Percentiles rank a stretch among this genome's conserved stretches.
Evolutionary conservation across 2,797 vertebrate genomes (phyloP).

Genomic region (Danionella dracula): DNA sequence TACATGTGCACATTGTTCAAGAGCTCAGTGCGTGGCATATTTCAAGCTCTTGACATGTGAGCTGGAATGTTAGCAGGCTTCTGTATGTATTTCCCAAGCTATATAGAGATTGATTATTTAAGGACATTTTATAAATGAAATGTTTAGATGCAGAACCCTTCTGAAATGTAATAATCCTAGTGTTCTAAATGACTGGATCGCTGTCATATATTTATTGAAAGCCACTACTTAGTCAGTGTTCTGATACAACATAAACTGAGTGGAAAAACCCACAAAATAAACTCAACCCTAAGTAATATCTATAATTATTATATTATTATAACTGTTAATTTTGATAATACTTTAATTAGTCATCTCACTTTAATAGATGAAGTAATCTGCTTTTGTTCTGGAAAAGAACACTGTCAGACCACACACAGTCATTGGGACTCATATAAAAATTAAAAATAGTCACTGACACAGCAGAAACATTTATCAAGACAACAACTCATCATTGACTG

Average conservation of each 20-base stretch:
- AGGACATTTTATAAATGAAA: too few species aligned
- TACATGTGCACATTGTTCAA: not conserved
- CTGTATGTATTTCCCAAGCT: too few species aligned
- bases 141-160: too few species aligned
- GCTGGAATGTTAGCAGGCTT: not conserved
- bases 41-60: not conserved
- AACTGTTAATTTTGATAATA: not conserved
- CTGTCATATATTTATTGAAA: too few species aligned
- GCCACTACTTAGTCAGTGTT: too few species aligned
- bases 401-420: constrained; percentile 18
- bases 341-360: not conserved
- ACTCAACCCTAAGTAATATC: too few species aligned
- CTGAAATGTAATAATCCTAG: too few species aligned
- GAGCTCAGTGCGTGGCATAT: not conserved
- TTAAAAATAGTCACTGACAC: not conserved
- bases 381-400: not conserved
- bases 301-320: too few species aligned
- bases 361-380: not conserved
- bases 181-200: too few species aligned
- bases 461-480: constrained; percentile 5
- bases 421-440: not conserved
- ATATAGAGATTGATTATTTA: too few species aligned
- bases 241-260: too few species aligned
- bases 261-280: too few species aligned
- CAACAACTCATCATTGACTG: constrained; percentile 18